Percentiles rank a stretch among this genome's conserved stretches.
These are phyloP conservation scores for Cotesia congregata DNA, from an alignment of 2,888 invertebrate species.

Conservation along the genomic window DNA sequence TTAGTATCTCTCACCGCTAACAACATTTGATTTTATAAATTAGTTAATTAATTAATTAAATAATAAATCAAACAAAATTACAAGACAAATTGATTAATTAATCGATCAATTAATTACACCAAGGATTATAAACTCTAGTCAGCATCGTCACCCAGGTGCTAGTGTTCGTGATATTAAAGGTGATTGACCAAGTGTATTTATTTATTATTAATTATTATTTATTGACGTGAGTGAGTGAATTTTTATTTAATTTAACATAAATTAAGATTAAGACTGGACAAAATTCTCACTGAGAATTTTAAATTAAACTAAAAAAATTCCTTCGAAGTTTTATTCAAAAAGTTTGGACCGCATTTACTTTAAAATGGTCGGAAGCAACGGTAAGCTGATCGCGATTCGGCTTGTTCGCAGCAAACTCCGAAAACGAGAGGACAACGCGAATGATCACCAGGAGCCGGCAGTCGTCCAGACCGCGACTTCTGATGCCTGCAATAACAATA, in stretches of 20 bases:
- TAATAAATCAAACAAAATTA: neutral
- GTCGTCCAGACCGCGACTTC: slow-evolving; percentile 74
- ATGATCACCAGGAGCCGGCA: slow-evolving; percentile 77
- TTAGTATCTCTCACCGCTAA: neutral
- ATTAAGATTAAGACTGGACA: slow-evolving; percentile 36
- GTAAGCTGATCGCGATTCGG: slow-evolving; percentile 89
- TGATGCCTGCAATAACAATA: slow-evolving; percentile 43
- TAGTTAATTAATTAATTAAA: slow-evolving; percentile 33
- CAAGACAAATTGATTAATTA: neutral
- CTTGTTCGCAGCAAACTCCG: slow-evolving; percentile 92
- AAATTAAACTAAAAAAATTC: slow-evolving; percentile 51
- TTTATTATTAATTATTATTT: slow-evolving; percentile 13
- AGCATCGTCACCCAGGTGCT: slow-evolving; percentile 7
- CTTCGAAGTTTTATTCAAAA: slow-evolving; percentile 48
- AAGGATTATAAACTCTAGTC: slow-evolving; percentile 24
- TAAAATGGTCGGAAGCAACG: slow-evolving; percentile 87
- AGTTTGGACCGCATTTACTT: slow-evolving; percentile 55
- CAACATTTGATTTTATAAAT: neutral
- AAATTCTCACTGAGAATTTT: slow-evolving; percentile 50
- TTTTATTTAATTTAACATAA: neutral
- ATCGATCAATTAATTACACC: neutral
- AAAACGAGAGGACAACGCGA: slow-evolving; percentile 83
- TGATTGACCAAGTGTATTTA: slow-evolving; percentile 27
- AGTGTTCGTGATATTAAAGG: slow-evolving; percentile 24
- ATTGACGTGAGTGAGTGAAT: neutral